Conservation (phyloP, 2,888 invertebrate genomes). For the Hylaea fasciaria region DNA sequence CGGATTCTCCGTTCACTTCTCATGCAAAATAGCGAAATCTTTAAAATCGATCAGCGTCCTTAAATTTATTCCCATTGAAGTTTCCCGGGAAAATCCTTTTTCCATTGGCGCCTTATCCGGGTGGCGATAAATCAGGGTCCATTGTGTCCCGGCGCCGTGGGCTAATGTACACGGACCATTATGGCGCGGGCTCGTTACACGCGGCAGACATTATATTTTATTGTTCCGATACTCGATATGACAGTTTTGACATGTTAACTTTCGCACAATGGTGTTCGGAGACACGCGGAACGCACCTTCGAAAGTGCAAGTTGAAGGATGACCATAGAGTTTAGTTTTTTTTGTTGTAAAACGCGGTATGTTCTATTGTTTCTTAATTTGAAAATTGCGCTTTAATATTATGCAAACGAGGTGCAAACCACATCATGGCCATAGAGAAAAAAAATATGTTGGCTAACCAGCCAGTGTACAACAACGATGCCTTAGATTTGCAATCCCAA, state of each 20-base stretch:
- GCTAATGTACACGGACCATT: conserved; percentile 72
- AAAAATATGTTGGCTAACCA: no score
- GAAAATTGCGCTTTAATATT: no score
- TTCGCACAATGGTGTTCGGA: conserved; percentile 32
- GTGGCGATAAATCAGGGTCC: conserved; percentile 71
- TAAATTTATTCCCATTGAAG: conserved; percentile 63
- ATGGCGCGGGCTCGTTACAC: conserved; percentile 51
- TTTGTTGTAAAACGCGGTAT: no score
- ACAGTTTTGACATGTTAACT: conserved; percentile 54
- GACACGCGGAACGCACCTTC: conserved; percentile 10
- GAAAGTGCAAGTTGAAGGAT: not conserved
- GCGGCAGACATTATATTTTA: conserved; percentile 51
- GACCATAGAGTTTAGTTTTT: not conserved
- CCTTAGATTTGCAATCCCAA: no score
- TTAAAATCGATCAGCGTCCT: conserved; percentile 55
- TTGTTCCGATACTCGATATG: conserved; percentile 44
- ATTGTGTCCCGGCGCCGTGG: conserved; percentile 63
- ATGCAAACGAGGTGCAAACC: no score
- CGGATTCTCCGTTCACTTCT: conserved; percentile 11
- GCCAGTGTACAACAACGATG: no score
- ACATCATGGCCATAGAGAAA: no score
- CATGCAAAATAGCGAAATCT: conserved; percentile 39
- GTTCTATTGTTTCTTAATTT: no score
- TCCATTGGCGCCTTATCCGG: conserved; percentile 69
- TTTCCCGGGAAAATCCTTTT: conserved; percentile 68